Base-by-base conservation (phyloP, 2,113 vertebrate genomes). In the Merops nubicus region DNA sequence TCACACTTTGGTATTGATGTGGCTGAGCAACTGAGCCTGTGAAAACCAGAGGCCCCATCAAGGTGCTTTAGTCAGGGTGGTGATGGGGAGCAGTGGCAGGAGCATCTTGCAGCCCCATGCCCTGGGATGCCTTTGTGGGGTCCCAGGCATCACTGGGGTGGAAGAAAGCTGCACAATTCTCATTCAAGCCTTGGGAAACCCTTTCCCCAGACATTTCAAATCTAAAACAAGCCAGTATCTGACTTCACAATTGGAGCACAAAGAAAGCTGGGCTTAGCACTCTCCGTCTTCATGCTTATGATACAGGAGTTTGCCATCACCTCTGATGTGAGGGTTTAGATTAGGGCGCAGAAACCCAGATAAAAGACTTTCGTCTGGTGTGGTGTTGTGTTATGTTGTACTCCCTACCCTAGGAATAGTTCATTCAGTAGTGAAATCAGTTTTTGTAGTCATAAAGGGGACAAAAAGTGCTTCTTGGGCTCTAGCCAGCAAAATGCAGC, bases 51-150 rank as follows among this genome's bases (percentile, higher is more conserved):
- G 34, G 15, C 40, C 33, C 6, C 16, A 34, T 3, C 0, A 0
- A 75, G 38, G 29, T 47, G 10, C 17, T 70, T 34, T 3, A 0
- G 15, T 45, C 1, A 0, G 11, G 23, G 20, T 1, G 1, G 53
- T 0, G 3, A 75, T 31, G 20, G 14, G 33, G 11, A 79, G 28
- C 1, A 1, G 28, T 22, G 38, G 15, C 33, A 75, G 62, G 5
- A 72, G 8, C 42, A 28, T 4, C 14, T 65, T 20, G 15, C 29
- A 64, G 34, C 19, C n/a, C 54, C 77, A 23, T 33, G 51, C 42
- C 28, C 42, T 74, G 19, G 23, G 45, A 43, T 31, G 21, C 7
- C 51, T 57, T 59, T 4, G 1, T 4, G 15, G 15, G 40, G 15
- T 22, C 40, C 18, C 2, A 2, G 28, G 26, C 11, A 31, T 21